Percentiles rank a stretch among this genome's conserved stretches.
Conservation (phyloP, 2,888 invertebrate species). For the Callimorpha dominula region DNA sequence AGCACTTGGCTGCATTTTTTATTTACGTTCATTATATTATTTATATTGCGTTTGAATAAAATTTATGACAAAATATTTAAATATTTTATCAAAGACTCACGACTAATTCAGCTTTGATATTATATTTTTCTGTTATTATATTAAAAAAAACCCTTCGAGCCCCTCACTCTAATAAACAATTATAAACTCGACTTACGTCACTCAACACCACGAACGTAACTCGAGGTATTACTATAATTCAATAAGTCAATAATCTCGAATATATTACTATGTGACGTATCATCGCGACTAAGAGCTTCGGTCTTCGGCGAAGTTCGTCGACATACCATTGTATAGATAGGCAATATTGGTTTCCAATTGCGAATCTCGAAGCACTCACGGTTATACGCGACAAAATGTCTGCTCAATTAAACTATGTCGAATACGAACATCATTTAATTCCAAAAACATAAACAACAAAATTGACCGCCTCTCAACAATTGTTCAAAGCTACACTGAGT, state of each 20-base stretch:
- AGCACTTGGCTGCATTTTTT: background rate
- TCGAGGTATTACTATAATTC: slow-evolving; percentile 3
- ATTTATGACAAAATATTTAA: too few species aligned
- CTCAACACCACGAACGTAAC: background rate
- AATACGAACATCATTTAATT: slow-evolving; percentile 28
- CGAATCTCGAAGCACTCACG: background rate
- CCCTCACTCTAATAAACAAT: background rate
- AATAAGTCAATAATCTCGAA: background rate
- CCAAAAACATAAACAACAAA: slow-evolving; percentile 51
- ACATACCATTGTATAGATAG: background rate
- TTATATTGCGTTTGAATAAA: background rate
- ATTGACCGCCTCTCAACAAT: slow-evolving; percentile 55
- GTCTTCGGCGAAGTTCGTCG: background rate
- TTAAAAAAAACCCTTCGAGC: background rate
- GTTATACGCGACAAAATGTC: background rate
- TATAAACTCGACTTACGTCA: background rate
- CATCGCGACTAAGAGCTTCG: background rate
- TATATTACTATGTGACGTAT: background rate
- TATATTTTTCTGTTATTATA: too few species aligned
- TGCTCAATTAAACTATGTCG: slow-evolving; percentile 17
- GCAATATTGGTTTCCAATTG: background rate
- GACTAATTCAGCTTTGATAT: too few species aligned
- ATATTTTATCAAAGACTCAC: too few species aligned
- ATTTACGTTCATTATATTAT: background rate
- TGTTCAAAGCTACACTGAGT: slow-evolving; percentile 70